phyloP scores from a whole-genome alignment of 2,113 vertebrate genomes.

The Pandion haliaetus region DNA sequence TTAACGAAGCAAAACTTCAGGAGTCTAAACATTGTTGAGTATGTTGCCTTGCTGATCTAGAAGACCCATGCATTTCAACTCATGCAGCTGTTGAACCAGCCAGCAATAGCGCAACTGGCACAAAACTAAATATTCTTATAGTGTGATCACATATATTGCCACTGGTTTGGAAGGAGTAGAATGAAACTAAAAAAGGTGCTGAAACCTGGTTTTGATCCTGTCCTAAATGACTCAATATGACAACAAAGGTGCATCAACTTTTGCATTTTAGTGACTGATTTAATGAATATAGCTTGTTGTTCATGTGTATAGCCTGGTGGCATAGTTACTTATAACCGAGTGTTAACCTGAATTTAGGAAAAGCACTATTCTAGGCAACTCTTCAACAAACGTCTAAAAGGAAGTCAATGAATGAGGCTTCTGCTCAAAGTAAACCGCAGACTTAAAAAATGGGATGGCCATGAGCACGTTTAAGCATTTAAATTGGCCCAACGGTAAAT shows the following conservation, averaged over 20 bases:
- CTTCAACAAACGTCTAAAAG: background rate
- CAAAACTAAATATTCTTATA: background rate
- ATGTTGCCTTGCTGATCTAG: background rate
- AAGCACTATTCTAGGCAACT: background rate
- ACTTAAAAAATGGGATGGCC: background rate
- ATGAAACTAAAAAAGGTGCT: background rate
- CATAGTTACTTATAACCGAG: background rate
- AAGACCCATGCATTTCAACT: background rate
- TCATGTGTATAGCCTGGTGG: background rate
- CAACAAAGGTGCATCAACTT: background rate
- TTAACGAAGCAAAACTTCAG: background rate
- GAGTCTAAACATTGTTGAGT: background rate
- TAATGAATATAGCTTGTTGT: background rate
- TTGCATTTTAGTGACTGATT: background rate
- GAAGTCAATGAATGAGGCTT: background rate
- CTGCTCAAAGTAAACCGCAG: background rate
- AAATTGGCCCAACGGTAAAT: background rate
- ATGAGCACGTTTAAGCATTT: background rate
- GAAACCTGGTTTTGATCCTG: background rate
- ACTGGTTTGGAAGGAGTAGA: background rate
- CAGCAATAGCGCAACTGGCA: background rate
- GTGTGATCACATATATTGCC: background rate
- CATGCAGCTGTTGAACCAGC: background rate
- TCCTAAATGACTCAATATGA: background rate
- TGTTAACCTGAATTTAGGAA: background rate